A percentile compares a stretch with the other conserved stretches of the same genome.
Evolutionary conservation across 2,113 vertebrate species (phyloP).

Genomic region (Rhynchopsitta pachyrhyncha): DNA sequence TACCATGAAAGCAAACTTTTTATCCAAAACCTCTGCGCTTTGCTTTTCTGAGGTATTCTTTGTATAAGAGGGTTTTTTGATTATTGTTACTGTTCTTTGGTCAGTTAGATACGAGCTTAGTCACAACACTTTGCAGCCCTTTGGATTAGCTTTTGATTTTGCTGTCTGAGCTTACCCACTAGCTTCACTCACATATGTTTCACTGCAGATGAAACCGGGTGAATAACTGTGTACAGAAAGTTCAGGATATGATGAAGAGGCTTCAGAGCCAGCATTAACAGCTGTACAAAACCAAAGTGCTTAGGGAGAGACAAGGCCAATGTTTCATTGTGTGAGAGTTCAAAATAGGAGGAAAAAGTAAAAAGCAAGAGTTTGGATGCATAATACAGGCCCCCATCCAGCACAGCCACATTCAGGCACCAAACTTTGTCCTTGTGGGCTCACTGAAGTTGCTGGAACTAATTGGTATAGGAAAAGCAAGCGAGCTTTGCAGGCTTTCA

Average conservation of each 20-base stretch:
- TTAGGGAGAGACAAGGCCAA: not conserved
- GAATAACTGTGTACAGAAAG: not conserved
- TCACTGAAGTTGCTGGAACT: not conserved
- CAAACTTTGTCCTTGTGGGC: not conserved
- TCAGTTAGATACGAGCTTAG: not conserved
- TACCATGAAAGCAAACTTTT: not conserved
- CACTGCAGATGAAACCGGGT: not conserved
- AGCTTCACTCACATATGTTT: not conserved
- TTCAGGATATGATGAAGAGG: not conserved
- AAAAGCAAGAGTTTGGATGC: not conserved
- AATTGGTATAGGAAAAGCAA: not conserved
- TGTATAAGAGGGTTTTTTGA: not conserved
- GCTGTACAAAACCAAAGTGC: not conserved
- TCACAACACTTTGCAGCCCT: not conserved
- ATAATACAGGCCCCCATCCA: not conserved
- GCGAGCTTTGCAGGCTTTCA: not conserved
- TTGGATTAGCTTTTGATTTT: not conserved
- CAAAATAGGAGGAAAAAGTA: not conserved
- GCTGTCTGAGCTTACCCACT: not conserved
- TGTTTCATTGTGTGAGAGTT: not conserved
- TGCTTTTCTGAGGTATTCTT: not conserved
- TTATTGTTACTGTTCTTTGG: not conserved
- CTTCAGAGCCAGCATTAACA: not conserved
- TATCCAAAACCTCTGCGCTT: not conserved
- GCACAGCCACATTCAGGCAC: not conserved